A percentile compares a stretch with the other conserved stretches of the same genome.
phyloP scores from a whole-genome alignment of 2,113 vertebrate genomes.

The Oenanthe melanoleuca region DNA sequence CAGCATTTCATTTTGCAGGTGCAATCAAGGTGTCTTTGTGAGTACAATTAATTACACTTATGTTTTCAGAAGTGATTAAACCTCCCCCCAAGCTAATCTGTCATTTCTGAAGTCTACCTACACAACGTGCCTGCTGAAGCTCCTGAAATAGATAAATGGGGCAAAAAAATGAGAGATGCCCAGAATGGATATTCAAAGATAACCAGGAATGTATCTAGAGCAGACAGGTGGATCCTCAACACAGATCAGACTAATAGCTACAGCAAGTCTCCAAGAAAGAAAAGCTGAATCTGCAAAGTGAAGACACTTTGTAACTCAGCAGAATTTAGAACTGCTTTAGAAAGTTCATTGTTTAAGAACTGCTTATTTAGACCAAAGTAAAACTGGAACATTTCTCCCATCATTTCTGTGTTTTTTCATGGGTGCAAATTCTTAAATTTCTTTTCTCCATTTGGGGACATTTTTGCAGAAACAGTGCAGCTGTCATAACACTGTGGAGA shows the following conservation, averaged over 20 bases:
- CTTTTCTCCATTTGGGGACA: slow-evolving; percentile 2
- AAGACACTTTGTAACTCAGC: slow-evolving; percentile 7
- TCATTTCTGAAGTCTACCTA: neutral
- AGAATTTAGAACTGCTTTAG: neutral
- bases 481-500: slow-evolving; percentile 36
- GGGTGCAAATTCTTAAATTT: neutral
- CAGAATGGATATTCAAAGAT: neutral
- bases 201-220: neutral
- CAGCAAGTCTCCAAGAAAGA: neutral
- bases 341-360: slow-evolving; percentile 34
- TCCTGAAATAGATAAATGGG: slow-evolving; percentile 23
- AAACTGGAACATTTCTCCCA: neutral
- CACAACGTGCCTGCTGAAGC: neutral
- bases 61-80: slow-evolving; percentile 2
- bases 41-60: slow-evolving; percentile 64
- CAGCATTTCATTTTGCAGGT: slow-evolving; percentile 24
- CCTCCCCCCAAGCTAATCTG: neutral
- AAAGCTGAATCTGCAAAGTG: neutral
- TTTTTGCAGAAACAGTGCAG: slow-evolving; percentile 16
- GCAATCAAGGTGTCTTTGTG: slow-evolving; percentile 51
- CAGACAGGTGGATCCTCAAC: neutral
- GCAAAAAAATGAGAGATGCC: neutral
- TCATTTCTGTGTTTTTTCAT: neutral
- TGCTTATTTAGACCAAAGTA: neutral
- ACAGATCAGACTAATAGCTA: neutral